Evolutionary conservation across 2,113 vertebrate species (phyloP), one percentile per base, ranked within the genome.

Genomic region (Pycnonotus jocosus): DNA sequence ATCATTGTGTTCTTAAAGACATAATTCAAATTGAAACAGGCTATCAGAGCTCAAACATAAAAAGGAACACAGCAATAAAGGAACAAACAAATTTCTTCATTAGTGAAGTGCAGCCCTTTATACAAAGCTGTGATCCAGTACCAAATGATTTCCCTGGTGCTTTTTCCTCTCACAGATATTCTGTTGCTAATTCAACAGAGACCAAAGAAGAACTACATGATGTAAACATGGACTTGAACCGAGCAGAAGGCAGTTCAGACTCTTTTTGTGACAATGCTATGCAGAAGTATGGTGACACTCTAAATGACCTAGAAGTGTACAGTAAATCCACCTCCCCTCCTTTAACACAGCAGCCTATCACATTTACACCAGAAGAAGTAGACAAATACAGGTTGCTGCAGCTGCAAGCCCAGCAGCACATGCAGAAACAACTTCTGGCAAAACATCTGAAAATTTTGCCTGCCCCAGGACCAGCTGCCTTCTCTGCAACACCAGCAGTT

Each of bases 351-450:
- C 98, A 98, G 82, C 98, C 99, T 80, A 97, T 99, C 96, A 99
- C 98, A 19, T 99, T 99, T 96, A 98, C 98, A 23, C 98, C 99
- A 11, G 99, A 99, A 81, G 99, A 99, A 97, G 98, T 99, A 95
- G 99, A 99, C 90, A 99, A 99, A 96, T 99, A 99, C 79, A 98
- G 98, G 77, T 94, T 98, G 85, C 98, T 99, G 51, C 99, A 99
- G 96, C 98, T 99, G 72, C 99, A 99, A 97, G 99, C 99, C 45
- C 98, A 99, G 96, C 98, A 99, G 96, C 99, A 99, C 93, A 98
- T 99, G 98, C 99, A 99, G 98, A 99, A 99, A 90, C 98, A 98
- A 74, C 97, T 97, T 40, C 97, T 98, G 40, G 96, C 98, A 25
- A 98, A 97, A 73, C 98, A 98, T 70, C 97, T 97, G 90, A 98